Base-by-base conservation (phyloP, 2,888 invertebrate genomes). In the Brachyopa scutellaris region DNA sequence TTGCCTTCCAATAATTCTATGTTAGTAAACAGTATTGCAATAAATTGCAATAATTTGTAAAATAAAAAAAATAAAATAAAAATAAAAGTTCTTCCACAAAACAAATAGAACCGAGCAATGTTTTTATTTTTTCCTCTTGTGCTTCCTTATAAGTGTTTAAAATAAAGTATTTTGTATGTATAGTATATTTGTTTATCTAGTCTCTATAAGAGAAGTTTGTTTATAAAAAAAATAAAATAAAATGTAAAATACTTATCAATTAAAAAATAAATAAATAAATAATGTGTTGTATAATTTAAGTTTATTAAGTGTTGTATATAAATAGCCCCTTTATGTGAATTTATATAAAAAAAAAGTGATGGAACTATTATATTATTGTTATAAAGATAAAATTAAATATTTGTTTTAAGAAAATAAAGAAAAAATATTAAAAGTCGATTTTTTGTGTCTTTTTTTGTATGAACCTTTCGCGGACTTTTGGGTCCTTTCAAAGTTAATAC, bases 1-100 rank as follows among this genome's bases (percentile, higher is more conserved):
- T 85, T 84, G 84, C 84, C 84, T 85, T 85, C 84, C 84, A 82
- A 33, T 79, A 64, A 23, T 13, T 26, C 51, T 36, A 47, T 29
- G 17, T 33, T 38, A 64, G 4, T 26, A 38, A 61, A 51, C 11
- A 47, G 36, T 59, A 62, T 74, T 74, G 80, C 77, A 77, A 77
- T 77, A 77, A 69, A 55, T 70, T 70, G 70, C 76, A 80, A 80
- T 80, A 74, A 33, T 8, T 33, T 45, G 17, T 36, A 15, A 40
- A 57, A 66, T 26, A 26, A n/a, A n/a, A n/a, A n/a, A n/a, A n/a
- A n/a, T n/a, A n/a, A n/a, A n/a, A n/a, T n/a, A n/a, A 53, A n/a
- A 47, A 23, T 38, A 15, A 26, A 31, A 74, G 74, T 51, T 69
- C 74, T 80, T 80, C 80, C 74, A 69, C 62, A 76, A 74, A 61